Base-by-base conservation (phyloP, 1,140 invertebrate species). In the Lanistes nyassanus region DNA sequence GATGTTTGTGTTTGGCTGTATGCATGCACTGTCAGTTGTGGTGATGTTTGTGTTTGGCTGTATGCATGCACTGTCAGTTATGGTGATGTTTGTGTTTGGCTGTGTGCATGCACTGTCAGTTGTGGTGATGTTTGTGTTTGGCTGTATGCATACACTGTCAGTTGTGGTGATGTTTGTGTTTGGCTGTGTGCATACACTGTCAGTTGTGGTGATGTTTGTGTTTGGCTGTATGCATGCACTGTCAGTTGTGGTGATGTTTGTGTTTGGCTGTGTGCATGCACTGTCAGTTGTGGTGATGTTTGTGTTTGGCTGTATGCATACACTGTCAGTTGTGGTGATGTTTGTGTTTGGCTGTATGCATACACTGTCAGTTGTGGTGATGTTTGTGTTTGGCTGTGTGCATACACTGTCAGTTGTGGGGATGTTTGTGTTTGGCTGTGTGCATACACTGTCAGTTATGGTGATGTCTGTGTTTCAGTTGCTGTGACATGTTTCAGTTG, bases 331-430 rank as follows among this genome's bases (percentile, higher is more conserved):
- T n/a, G n/a, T n/a, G n/a, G n/a, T n/a, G n/a, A n/a, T n/a, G n/a
- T n/a, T n/a, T n/a, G n/a, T n/a, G n/a, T n/a, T n/a, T n/a, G n/a
- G n/a, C n/a, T n/a, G n/a, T n/a, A n/a, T n/a, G n/a, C n/a, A n/a
- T n/a, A n/a, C n/a, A n/a, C n/a, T n/a, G n/a, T n/a, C n/a, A n/a
- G n/a, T n/a, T n/a, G n/a, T n/a, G n/a, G n/a, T n/a, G n/a, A n/a
- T n/a, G n/a, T n/a, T n/a, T n/a, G n/a, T n/a, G n/a, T n/a, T n/a
- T n/a, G n/a, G n/a, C n/a, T n/a, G n/a, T n/a, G n/a, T n/a, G 13
- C 34, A 6, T 75, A 66, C 56, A 67, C 73, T 6, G 73, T 75
- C 9, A 74, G 72, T 65, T 55, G 13, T n/a, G 53, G 13, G 13
- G 13, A 55, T 55, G n/a, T 55, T 55, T 13, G 13, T 16, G 53